Evolutionary conservation across 2,797 vertebrate genomes (phyloP), one percentile per base, ranked within the genome.

Genomic region (Synanceia verrucosa): DNA sequence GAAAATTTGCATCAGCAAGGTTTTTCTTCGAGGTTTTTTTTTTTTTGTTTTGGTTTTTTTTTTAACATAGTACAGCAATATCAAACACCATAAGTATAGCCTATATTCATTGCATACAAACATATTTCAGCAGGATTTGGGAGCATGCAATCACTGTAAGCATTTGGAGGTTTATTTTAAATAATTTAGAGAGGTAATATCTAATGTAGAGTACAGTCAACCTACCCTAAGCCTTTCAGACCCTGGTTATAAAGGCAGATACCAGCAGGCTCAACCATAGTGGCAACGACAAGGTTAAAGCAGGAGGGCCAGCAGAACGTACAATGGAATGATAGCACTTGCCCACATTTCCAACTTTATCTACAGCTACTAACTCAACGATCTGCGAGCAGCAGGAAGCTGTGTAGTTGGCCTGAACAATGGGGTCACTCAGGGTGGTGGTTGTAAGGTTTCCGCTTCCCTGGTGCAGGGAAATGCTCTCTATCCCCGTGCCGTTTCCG

Each of bases 311-410:
- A 19, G 65, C 65, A 4, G 64, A 85, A 3, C 1, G 81, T 36
- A 56, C 65, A 5, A 93, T 91, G 21, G 87, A 89, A n/a, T 91
- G 83, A 29, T 70, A 77, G 73, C 92, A 94, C 37, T 52, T 91
- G 23, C 93, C 94, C 31, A 92, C 91, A 19, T 95, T 94, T 36
- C 93, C 91, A 34, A 76, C 77, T 65, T 86, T 77, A 82, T 94
- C 94, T 4, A 93, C 80, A 31, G 89, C 87, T 5, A 86, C n/a
- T 9, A 95, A 31, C 61, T 89, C 87, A 2, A 93, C 85, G 9
- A 81, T 78, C 43, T 90, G 84, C 0, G 92, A 92, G 73, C 94
- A 94, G 82, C 94, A 95, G 41, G 94, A 89, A 23, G 90, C 85
- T 1, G 57, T 88, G 81, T 93, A 94, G 31, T 47, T 39, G 2